These are phyloP conservation scores for Chromis chromis DNA, from an alignment of 2,797 vertebrate species.

Conservation along the genomic window DNA sequence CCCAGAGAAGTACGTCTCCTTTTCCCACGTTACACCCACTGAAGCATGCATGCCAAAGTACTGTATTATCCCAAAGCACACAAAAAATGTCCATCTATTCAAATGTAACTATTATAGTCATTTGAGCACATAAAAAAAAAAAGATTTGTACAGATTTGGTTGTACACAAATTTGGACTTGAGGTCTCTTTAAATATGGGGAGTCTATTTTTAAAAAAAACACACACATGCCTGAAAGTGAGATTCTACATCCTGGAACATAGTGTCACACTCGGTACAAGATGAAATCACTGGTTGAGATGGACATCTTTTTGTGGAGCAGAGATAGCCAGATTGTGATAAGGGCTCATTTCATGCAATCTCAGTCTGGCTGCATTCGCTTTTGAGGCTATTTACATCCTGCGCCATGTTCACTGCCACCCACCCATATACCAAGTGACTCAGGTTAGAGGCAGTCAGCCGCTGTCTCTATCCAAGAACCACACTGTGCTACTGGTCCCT, in stretches of 20 bases:
- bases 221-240: neutral
- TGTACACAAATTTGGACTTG: neutral
- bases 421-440: slow-evolving; percentile 74
- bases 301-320: slow-evolving; percentile 73
- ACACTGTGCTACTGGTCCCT: slow-evolving; percentile 77
- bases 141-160: slow-evolving; percentile 1
- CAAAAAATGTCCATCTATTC: slow-evolving; percentile 69
- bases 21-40: slow-evolving; percentile 15
- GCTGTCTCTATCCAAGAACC: slow-evolving; percentile 73
- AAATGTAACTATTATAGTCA: slow-evolving; percentile 26
- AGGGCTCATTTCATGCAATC: slow-evolving; percentile 78
- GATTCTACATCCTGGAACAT: slow-evolving; percentile 21
- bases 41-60: slow-evolving; percentile 63
- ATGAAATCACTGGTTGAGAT: slow-evolving; percentile 55
- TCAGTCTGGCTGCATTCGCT: slow-evolving; percentile 72
- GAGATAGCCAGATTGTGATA: slow-evolving; percentile 64
- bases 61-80: slow-evolving; percentile 39
- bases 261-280: slow-evolving; percentile 19
- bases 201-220: neutral
- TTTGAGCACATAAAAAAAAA: slow-evolving; percentile 1
- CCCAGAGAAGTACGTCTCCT: slow-evolving; percentile 94
- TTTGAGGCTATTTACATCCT: slow-evolving; percentile 71
- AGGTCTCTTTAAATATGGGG: neutral
- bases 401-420: slow-evolving; percentile 67
- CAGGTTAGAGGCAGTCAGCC: slow-evolving; percentile 71